Conservation (phyloP, 1,140 invertebrate genomes). For the Zophobas morio region DNA sequence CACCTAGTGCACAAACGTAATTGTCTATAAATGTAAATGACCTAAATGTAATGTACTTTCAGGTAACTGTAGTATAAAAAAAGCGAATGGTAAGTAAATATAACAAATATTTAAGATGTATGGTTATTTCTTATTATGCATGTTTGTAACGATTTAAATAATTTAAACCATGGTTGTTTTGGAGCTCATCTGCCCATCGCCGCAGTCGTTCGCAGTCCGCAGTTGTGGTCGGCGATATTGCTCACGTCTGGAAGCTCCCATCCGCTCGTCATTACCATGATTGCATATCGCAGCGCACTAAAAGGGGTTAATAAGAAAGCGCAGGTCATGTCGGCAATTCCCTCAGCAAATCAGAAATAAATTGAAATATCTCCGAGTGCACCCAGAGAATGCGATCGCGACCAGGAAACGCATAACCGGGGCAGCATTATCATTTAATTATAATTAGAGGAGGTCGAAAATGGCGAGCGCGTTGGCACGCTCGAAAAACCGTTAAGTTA, state of each 20-base stretch:
- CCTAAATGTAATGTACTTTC: no score
- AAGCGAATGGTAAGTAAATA: no score
- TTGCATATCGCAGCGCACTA: constrained; percentile 16
- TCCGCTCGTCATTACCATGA: constrained; percentile 15
- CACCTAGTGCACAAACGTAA: no score
- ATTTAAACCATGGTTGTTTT: no score
- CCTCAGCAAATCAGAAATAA: constrained; percentile 19
- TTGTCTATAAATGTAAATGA: no score
- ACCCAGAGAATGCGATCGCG: constrained; percentile 5
- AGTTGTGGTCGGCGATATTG: not conserved
- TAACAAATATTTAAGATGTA: no score
- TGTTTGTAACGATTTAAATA: no score
- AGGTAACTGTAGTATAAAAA: no score
- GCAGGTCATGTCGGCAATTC: constrained; percentile 24
- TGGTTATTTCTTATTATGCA: no score
- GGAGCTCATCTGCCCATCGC: no score
- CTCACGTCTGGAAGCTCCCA: constrained; percentile 12
- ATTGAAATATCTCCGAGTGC: constrained; percentile 22
- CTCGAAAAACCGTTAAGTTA: constrained; percentile 9
- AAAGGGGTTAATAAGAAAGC: constrained; percentile 35
- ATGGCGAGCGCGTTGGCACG: not conserved
- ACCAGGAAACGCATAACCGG: not conserved
- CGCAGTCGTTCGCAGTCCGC: no score
- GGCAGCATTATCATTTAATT: not conserved
- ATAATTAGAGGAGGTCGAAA: not conserved